Evolutionary conservation across 2,113 vertebrate species (phyloP).

Genomic region (Aphyosemion australe): DNA sequence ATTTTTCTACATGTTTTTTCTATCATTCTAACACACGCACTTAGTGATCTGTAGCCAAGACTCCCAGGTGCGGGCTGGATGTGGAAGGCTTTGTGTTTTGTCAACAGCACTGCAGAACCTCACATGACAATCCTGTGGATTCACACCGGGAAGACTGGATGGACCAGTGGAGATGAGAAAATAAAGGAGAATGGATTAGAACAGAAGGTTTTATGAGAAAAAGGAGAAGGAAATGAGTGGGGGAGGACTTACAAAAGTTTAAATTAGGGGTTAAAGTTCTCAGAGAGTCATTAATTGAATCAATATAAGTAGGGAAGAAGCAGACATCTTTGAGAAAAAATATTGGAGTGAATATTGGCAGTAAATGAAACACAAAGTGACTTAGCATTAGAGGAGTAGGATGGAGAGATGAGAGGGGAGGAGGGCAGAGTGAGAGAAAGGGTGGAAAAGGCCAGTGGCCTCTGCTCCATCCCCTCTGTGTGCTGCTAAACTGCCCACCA

Average conservation of each 20-base stretch:
- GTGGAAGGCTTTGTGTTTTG: slow-evolving; percentile 73
- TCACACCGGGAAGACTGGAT: slow-evolving; percentile 24
- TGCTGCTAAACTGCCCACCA: slow-evolving; percentile 69
- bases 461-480: slow-evolving; percentile 70
- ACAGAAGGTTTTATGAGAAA: neutral
- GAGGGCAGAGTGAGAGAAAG: slow-evolving; percentile 59
- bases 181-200: neutral
- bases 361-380: slow-evolving; percentile 46
- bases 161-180: slow-evolving; percentile 18
- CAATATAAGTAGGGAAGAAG: neutral
- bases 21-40: slow-evolving; percentile 4
- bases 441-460: slow-evolving; percentile 69
- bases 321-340: neutral
- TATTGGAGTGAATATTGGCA: slow-evolving; percentile 18
- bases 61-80: slow-evolving; percentile 89
- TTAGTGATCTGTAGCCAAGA: slow-evolving; percentile 75
- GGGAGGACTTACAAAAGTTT: too few relatives aligned
- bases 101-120: slow-evolving; percentile 76
- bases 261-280: too few relatives aligned
- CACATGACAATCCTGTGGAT: slow-evolving; percentile 70
- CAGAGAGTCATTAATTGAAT: neutral
- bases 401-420: slow-evolving; percentile 34
- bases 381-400: slow-evolving; percentile 33
- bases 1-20: slow-evolving; percentile 5
- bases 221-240: neutral